Conservation (phyloP, 2,888 invertebrate species). For the Trileptium ribeirensis region DNA sequence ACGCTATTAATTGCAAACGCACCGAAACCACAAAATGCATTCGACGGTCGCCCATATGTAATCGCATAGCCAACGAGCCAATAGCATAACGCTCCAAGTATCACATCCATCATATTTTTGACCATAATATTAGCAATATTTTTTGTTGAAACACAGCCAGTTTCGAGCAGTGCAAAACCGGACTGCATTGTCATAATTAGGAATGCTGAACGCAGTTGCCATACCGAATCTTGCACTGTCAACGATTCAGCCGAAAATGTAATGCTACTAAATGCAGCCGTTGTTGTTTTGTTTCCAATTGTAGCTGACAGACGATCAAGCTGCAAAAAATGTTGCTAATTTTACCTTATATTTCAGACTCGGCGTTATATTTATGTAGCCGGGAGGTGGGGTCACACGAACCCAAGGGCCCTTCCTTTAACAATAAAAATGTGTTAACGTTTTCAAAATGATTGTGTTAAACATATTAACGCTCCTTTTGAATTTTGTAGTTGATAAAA, state of each 20-base stretch:
- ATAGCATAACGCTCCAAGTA: slow-evolving; percentile 81
- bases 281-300: too few relatives aligned
- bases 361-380: too few relatives aligned
- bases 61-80: slow-evolving; percentile 90
- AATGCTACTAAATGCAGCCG: too few relatives aligned
- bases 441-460: too few relatives aligned
- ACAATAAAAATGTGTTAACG: too few relatives aligned
- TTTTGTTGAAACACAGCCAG: slow-evolving; percentile 69
- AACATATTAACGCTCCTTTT: too few relatives aligned
- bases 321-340: too few relatives aligned
- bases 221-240: background rate
- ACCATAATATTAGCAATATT: slow-evolving; percentile 96
- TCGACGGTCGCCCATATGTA: slow-evolving; percentile 64
- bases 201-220: slow-evolving; percentile 15
- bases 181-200: slow-evolving; percentile 15
- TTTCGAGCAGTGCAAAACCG: slow-evolving; percentile 88
- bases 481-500: too few relatives aligned
- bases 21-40: slow-evolving; percentile 62
- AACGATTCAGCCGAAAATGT: background rate
- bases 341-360: too few relatives aligned
- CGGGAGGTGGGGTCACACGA: too few relatives aligned
- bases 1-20: slow-evolving; percentile 63
- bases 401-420: too few relatives aligned
- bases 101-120: slow-evolving; percentile 88
- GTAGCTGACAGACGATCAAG: too few relatives aligned